Conservation (phyloP, 1,140 invertebrate genomes). For the Teleopsis dalmanni region DNA sequence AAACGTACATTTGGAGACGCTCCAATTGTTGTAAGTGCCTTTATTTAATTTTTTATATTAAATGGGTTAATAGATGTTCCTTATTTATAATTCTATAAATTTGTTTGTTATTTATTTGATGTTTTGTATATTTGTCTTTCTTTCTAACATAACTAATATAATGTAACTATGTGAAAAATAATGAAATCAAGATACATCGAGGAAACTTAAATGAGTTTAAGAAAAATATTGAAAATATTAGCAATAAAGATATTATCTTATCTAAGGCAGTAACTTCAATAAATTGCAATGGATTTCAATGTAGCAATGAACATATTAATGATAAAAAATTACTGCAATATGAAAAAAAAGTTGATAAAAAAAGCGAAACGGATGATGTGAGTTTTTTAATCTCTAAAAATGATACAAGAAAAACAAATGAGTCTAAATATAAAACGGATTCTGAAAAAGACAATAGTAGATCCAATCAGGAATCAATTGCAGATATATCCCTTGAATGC, state of each 20-base stretch:
- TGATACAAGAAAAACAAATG: slow-evolving; percentile 35
- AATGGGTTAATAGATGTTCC: too few species aligned
- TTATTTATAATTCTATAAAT: too few species aligned
- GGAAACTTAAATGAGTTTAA: slow-evolving; percentile 42
- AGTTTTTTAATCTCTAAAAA: slow-evolving; percentile 10
- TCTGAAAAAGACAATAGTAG: slow-evolving; percentile 28
- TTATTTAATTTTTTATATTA: neutral
- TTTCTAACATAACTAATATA: neutral
- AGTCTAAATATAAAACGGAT: slow-evolving; percentile 40
- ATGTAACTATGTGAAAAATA: neutral
- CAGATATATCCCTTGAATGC: slow-evolving; percentile 32
- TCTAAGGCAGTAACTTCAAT: slow-evolving; percentile 1
- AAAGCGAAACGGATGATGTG: neutral
- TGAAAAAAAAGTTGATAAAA: neutral
- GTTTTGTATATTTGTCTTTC: neutral
- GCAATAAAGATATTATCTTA: neutral
- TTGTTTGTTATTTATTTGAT: neutral
- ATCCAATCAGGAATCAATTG: slow-evolving; percentile 31
- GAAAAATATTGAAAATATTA: slow-evolving; percentile 44
- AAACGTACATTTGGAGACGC: slow-evolving; percentile 54
- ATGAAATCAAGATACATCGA: slow-evolving; percentile 29
- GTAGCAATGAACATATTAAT: too few species aligned
- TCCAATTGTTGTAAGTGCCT: slow-evolving; percentile 52
- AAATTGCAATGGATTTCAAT: slow-evolving; percentile 11
- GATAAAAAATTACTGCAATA: too few species aligned